Conservation (phyloP, 2,888 invertebrate genomes). For the Eucera pruinosa region DNA sequence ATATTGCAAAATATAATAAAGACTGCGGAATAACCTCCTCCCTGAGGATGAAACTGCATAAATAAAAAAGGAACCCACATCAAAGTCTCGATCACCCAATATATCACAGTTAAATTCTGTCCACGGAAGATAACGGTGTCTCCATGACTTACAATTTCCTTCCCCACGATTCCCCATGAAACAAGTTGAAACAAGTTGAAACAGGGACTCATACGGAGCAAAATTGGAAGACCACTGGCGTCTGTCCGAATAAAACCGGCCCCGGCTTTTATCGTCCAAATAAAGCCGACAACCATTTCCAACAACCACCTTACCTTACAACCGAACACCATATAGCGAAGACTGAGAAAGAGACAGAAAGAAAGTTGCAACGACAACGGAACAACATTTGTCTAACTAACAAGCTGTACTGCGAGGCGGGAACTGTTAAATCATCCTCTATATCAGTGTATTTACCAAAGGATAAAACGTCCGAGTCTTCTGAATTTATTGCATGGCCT, state of each 20-base stretch:
- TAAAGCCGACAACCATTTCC: slow-evolving; percentile 31
- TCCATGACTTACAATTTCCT: too few relatives aligned
- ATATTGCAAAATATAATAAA: too few relatives aligned
- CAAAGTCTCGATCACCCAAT: too few relatives aligned
- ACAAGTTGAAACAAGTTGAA: neutral
- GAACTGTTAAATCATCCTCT: slow-evolving; percentile 70
- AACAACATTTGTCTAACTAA: slow-evolving; percentile 66
- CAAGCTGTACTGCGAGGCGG: slow-evolving; percentile 55
- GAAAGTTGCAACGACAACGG: slow-evolving; percentile 33
- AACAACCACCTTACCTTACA: neutral
- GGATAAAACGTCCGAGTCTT: slow-evolving; percentile 62
- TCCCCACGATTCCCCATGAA: too few relatives aligned
- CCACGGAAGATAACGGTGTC: neutral
- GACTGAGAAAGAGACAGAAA: neutral
- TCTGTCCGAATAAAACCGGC: slow-evolving; percentile 16
- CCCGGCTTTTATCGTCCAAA: slow-evolving; percentile 27
- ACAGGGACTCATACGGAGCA: neutral
- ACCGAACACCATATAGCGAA: neutral
- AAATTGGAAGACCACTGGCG: slow-evolving; percentile 20
- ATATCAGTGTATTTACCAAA: slow-evolving; percentile 68
- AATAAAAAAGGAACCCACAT: too few relatives aligned
- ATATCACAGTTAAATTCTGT: neutral
- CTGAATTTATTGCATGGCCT: slow-evolving; percentile 66
- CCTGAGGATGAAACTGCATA: too few relatives aligned
- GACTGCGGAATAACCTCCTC: too few relatives aligned